Evolutionary conservation across 2,888 invertebrate genomes (phyloP), one percentile per base, ranked within the genome.

Genomic region (Melipona beecheii): DNA sequence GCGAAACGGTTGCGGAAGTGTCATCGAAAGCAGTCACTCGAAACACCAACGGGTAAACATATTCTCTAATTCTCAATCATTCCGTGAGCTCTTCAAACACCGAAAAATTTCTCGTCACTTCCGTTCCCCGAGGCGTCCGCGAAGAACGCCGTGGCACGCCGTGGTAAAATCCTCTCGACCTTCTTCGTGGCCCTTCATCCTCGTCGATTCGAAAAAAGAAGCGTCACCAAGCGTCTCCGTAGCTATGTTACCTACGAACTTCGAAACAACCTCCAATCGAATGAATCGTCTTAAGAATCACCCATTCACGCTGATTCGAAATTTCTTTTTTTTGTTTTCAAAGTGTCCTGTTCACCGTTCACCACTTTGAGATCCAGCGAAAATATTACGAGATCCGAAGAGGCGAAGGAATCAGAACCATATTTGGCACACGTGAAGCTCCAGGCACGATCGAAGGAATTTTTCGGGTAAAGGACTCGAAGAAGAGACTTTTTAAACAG

Each of bases 341-440:
- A 24, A 19, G 49, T 68, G 27, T 66, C 71, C 50, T 43, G 76
- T 76, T 81, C 76, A 81, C 83, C 76, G 78, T 85, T 85, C 79
- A 71, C 76, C 79, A 49, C 31, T 13, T 24, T 21, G 11, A 24
- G 31, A 31, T 5, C n/a, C 43, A 65, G 49, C 27, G 49, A 43
- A 9, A 24, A 4, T 9, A 50, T 72, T 49, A 24, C 66, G 24
- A 49, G 66, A 64, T 27, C 54, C 52, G 50, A 64, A 15, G 21
- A 69, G 60, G 52, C 68, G 43, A 54, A 74, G 65, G 54, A 69
- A 74, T 17, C 65, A 69, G 76, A 68, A 75, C 83, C 78, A 78
- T 83, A 83, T 84, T 84, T 84, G 83, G 72, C 71, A 78, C 71
- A 78, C 69, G 66, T 27, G 71, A 71, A 71, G 54, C 73, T 73